Percentiles rank a stretch among this genome's conserved stretches.
phyloP scores from a whole-genome alignment of 1,140 invertebrate species.

The Caenorhabditis remanei region DNA sequence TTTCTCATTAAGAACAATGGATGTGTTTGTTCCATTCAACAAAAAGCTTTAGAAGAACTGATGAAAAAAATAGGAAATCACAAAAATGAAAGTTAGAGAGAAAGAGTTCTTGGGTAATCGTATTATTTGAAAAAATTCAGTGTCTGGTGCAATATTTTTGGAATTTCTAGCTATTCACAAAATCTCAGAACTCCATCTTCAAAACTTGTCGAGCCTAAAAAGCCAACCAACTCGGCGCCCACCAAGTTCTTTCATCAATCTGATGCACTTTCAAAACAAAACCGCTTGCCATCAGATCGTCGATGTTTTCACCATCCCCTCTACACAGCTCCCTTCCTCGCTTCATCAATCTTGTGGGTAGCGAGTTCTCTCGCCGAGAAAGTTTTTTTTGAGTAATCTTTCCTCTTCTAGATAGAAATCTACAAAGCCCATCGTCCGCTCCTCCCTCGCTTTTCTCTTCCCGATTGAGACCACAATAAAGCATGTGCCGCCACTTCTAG shows the following conservation, averaged over 20 bases:
- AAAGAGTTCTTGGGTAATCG: too few relatives aligned
- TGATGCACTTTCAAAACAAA: conserved; percentile 29
- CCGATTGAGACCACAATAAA: conserved; percentile 27
- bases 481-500: conserved; percentile 6
- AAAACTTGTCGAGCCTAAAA: background rate
- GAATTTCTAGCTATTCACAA: too few relatives aligned
- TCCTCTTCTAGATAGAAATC: conserved; percentile 52
- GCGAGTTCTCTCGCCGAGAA: background rate
- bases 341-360: conserved; percentile 40
- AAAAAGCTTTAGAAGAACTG: too few relatives aligned
- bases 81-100: too few relatives aligned
- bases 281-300: background rate
- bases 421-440: conserved; percentile 44
- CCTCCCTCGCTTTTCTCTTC: background rate
- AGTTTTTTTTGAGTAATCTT: conserved; percentile 54
- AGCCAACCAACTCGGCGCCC: too few relatives aligned
- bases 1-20: conserved; percentile 20
- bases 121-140: too few relatives aligned
- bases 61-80: too few relatives aligned
- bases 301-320: background rate
- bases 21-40: background rate
- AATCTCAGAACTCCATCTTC: too few relatives aligned
- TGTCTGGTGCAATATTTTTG: too few relatives aligned
- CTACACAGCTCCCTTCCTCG: background rate
- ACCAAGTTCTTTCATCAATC: conserved; percentile 33